Evolutionary conservation across 2,888 invertebrate species (phyloP), one percentile per base, ranked within the genome.

Genomic region (Ectemnius continuus): DNA sequence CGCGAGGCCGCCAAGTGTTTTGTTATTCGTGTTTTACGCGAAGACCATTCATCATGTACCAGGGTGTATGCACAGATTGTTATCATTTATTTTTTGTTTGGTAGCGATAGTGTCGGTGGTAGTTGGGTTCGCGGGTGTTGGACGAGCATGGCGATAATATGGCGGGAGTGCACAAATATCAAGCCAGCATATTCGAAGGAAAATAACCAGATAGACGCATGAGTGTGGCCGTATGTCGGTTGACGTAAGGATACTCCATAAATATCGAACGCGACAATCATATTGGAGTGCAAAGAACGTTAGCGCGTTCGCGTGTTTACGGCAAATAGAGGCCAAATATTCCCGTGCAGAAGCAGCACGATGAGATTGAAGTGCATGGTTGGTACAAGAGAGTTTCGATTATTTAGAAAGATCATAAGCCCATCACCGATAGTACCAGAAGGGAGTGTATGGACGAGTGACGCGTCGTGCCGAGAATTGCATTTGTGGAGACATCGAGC

Each of bases 111-210:
- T 52, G 14, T 1, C 13, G 71, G 68, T 80, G 71, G 72, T 72
- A 72, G 65, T 73, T 59, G 59, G 70, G 59, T 69, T 64, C 68
- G 74, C 79, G 81, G 73, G 83, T 83, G 84, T 86, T 83, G 79
- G 79, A 79, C 84, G 82, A 83, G 79, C 81, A 86, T 87, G 85
- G 85, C 83, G 84, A 86, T 87, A 85, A 88, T 88, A 87, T 87
- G 84, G 82, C 86, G 83, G 86, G 83, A 82, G 87, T 89, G 87
- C 87, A 88, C 84, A 87, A 82, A 82, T 88, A 88, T 85, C 87
- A 88, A 89, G 88, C 86, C 88, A 88, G 84, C 83, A 77, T 86
- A 77, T 86, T 88, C 83, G 60, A 82, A 84, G 36, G 11, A 8
- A 84, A 86, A 80, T 84, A 81, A 86, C 67, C 77, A 82, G 70